Base-by-base conservation (phyloP, 2,113 vertebrate genomes). In the Ammodytes marinus region DNA sequence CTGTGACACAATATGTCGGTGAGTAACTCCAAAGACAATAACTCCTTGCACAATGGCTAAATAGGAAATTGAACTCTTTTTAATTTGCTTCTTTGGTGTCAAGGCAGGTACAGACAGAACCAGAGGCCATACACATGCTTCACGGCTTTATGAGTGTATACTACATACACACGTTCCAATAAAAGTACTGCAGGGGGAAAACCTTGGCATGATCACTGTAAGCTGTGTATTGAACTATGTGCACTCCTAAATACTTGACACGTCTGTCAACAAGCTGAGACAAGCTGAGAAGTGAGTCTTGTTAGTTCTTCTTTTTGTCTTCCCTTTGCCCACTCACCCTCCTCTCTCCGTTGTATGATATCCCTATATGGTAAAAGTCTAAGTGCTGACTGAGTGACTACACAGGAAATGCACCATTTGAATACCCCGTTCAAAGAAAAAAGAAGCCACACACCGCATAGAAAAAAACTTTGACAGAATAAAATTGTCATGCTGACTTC, bases 361-460 rank as follows among this genome's bases (percentile, higher is more conserved):
- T 87, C 95, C 93, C 77, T 94, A 93, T 93, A 95, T 83, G 95
- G 94, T 93, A 91, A 95, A 81, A 81, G 77, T 19, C 50, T 88
- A 42, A 65, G 52, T 72, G 61, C 66, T 47, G 69, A 78, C 66
- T 47, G 69, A 78, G 53, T 82, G 84, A 75, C 75, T 83, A 42
- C 73, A 85, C 91, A 90, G 94, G 87, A 95, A 95, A 88, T 89
- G 43, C 45, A 80, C 46, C 42, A 79, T 86, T 71, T 84, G 68
- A 88, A 68, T 78, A 76, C 15, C 12, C 55, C 27, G 50, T 47
- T 67, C 1, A 64, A 65, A 58, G 11, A 45, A 59, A 65, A 72
- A 14, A 63, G 17, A 70, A 27, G 15, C 35, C 54, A 10, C 69
- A 55, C 53, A 6, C 66, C 1, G 12, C 66, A 39, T 39, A 39